Conservation (phyloP, 2,888 invertebrate species). For the Archips crataeganus region DNA sequence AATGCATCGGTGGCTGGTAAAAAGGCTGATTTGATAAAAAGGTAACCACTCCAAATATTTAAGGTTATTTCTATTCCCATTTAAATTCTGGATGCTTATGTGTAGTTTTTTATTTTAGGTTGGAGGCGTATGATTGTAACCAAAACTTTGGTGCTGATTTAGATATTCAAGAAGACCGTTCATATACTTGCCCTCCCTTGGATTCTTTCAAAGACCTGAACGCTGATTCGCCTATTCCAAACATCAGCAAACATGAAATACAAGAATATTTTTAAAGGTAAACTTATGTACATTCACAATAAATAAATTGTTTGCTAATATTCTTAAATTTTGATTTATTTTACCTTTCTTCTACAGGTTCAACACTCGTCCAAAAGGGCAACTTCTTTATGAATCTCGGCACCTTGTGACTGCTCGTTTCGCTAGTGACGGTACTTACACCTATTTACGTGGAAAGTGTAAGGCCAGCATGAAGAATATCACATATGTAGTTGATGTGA, state of each 20-base stretch:
- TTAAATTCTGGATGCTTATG: neutral
- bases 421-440: no score
- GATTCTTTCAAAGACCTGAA: conserved; percentile 10
- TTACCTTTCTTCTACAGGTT: no score
- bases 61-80: neutral
- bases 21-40: neutral
- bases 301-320: no score
- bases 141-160: conserved; percentile 10
- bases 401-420: no score
- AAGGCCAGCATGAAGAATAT: no score
- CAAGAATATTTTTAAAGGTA: conserved; percentile 25
- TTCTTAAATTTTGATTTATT: no score
- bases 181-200: conserved; percentile 1
- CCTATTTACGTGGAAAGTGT: no score
- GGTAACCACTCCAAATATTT: neutral
- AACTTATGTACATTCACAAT: no score
- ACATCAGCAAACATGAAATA: conserved; percentile 17
- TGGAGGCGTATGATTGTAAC: conserved; percentile 4
- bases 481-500: no score
- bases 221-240: conserved; percentile 20
- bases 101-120: neutral
- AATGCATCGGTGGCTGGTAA: neutral
- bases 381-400: no score
- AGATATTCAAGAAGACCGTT: neutral
- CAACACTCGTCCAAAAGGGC: no score